Conservation (phyloP, 2,888 invertebrate genomes). For the Zhengitettix transpicula region DNA sequence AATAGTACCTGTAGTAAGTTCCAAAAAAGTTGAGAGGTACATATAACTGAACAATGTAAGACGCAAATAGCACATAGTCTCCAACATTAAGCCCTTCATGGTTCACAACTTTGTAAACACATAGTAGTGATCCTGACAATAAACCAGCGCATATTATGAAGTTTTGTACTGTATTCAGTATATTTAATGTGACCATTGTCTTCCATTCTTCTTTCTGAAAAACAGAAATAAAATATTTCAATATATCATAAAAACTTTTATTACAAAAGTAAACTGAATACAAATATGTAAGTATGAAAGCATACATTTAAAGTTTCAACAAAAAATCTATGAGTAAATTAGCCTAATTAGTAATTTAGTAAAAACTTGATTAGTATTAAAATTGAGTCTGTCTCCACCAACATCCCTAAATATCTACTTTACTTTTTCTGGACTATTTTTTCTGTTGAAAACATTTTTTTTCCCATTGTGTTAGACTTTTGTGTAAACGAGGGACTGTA, state of each 20-base stretch:
- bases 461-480: no score
- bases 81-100: constrained; percentile 65
- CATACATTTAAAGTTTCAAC: background rate
- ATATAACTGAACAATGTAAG: constrained; percentile 87
- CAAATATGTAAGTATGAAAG: background rate
- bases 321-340: no score
- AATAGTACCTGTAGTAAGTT: constrained; percentile 81
- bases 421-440: no score
- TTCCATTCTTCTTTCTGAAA: constrained; percentile 78
- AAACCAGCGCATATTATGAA: constrained; percentile 74
- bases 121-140: constrained; percentile 71
- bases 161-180: constrained; percentile 85
- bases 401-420: no score
- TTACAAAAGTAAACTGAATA: background rate
- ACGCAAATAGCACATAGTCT: constrained; percentile 89
- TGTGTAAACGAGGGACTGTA: no score
- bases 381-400: no score
- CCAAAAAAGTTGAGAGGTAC: constrained; percentile 96
- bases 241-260: background rate
- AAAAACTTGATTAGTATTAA: no score
- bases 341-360: no score
- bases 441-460: no score
- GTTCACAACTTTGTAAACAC: constrained; percentile 69
- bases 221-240: constrained; percentile 11
- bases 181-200: constrained; percentile 65